A percentile compares a stretch with the other conserved stretches of the same genome.
These are phyloP conservation scores for Enteromius anoplus DNA, from an alignment of 2,797 vertebrate species.

Conservation along the genomic window DNA sequence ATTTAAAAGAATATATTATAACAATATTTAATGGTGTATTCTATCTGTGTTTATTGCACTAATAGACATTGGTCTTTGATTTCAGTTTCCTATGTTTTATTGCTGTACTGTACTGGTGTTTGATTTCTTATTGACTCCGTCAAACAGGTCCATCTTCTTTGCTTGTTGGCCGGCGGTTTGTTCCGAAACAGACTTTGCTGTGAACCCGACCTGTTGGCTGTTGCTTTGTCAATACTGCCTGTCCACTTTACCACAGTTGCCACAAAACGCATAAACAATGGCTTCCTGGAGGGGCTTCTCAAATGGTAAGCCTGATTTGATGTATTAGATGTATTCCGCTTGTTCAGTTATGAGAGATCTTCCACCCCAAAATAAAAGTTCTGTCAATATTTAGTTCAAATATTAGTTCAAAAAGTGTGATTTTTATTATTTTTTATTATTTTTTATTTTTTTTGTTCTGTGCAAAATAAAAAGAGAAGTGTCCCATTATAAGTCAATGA, in stretches of 20 bases:
- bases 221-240: constrained; percentile 90
- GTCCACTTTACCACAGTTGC: constrained; percentile 74
- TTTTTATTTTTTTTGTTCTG: background rate
- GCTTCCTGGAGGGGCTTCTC: constrained; percentile 83
- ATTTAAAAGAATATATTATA: background rate
- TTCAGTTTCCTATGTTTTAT: background rate
- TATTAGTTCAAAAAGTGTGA: too few species aligned
- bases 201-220: constrained; percentile 85
- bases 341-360: background rate
- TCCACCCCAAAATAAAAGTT: background rate
- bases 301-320: constrained; percentile 82
- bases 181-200: constrained; percentile 84
- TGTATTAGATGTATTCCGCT: background rate
- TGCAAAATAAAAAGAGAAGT: background rate
- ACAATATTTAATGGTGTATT: background rate
- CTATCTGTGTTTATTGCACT: background rate
- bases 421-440: too few species aligned
- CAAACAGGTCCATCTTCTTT: constrained; percentile 91
- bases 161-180: constrained; percentile 89
- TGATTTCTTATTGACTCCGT: constrained; percentile 27
- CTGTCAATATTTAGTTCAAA: background rate
- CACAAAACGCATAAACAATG: constrained; percentile 72
- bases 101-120: background rate
- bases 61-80: background rate
- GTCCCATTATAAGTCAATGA: background rate